A percentile compares a stretch with the other conserved stretches of the same genome.
Conservation (phyloP, 2,888 invertebrate species). For the Phlogophora meticulosa region DNA sequence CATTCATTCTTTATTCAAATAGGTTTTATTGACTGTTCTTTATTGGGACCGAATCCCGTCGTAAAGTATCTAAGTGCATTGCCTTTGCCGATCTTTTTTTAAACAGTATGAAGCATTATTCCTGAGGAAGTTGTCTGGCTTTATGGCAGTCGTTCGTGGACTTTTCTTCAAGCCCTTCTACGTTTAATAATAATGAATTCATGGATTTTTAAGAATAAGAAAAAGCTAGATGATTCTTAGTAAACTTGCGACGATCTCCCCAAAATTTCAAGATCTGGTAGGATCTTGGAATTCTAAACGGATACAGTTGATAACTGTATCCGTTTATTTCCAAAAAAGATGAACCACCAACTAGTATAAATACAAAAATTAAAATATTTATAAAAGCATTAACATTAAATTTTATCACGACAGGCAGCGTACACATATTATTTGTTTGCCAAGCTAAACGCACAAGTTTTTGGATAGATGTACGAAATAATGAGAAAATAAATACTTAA, state of each 20-base stretch:
- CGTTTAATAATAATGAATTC: background rate
- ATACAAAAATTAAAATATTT: constrained; percentile 45
- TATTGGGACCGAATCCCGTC: background rate
- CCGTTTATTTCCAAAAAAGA: constrained; percentile 18
- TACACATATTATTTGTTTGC: constrained; percentile 38
- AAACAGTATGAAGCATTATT: background rate
- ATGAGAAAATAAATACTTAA: constrained; percentile 38
- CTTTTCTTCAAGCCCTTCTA: background rate
- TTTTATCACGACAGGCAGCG: constrained; percentile 31
- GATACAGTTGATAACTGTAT: too few relatives aligned
- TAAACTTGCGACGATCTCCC: too few relatives aligned
- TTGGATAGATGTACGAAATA: constrained; percentile 37
- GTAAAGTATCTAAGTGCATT: background rate
- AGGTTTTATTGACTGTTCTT: background rate
- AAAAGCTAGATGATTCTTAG: too few relatives aligned
- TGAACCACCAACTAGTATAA: constrained; percentile 8
- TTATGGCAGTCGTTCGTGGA: too few relatives aligned
- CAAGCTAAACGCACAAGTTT: constrained; percentile 33
- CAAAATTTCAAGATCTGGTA: too few relatives aligned
- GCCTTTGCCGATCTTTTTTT: background rate
- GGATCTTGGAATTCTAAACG: too few relatives aligned
- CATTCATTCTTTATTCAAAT: background rate
- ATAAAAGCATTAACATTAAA: constrained; percentile 41
- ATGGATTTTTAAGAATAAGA: background rate
- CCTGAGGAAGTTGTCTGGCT: background rate